A percentile compares a stretch with the other conserved stretches of the same genome.
phyloP scores from a whole-genome alignment of 2,797 vertebrate species.

The Phoebastria nigripes region DNA sequence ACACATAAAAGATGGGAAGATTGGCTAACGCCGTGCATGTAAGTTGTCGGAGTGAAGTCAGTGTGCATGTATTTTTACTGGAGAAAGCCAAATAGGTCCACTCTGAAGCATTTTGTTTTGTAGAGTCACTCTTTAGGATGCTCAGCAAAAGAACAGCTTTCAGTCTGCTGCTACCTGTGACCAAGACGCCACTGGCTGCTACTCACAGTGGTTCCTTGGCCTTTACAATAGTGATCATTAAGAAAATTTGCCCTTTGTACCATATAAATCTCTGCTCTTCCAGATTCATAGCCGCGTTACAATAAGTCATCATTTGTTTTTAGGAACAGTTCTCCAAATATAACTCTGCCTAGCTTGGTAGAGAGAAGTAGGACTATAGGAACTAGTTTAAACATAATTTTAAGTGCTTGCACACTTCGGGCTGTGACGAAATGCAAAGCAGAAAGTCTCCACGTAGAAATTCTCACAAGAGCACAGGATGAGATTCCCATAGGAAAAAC shows the following conservation, averaged over 20 bases:
- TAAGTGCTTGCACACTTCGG: background rate
- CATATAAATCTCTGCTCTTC: background rate
- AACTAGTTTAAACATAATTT: background rate
- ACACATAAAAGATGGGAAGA: background rate
- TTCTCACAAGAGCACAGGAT: background rate
- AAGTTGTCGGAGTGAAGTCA: background rate
- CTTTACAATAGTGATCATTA: background rate
- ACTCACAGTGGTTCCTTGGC: background rate
- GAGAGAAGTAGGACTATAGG: background rate
- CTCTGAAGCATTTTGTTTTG: background rate
- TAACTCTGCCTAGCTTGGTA: background rate
- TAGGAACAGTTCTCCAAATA: background rate
- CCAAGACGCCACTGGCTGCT: background rate
- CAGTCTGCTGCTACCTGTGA: background rate
- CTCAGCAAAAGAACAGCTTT: background rate
- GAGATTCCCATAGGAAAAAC: background rate
- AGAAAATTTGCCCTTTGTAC: background rate
- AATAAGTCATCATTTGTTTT: background rate
- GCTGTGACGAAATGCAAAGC: background rate
- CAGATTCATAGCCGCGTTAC: accelerated
- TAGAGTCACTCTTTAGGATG: background rate
- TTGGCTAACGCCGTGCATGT: accelerated
- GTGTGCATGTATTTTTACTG: background rate
- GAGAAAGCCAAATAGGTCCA: background rate
- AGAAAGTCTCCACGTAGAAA: background rate